Conservation (phyloP, 2,113 vertebrate genomes). For the Oriolus oriolus region DNA sequence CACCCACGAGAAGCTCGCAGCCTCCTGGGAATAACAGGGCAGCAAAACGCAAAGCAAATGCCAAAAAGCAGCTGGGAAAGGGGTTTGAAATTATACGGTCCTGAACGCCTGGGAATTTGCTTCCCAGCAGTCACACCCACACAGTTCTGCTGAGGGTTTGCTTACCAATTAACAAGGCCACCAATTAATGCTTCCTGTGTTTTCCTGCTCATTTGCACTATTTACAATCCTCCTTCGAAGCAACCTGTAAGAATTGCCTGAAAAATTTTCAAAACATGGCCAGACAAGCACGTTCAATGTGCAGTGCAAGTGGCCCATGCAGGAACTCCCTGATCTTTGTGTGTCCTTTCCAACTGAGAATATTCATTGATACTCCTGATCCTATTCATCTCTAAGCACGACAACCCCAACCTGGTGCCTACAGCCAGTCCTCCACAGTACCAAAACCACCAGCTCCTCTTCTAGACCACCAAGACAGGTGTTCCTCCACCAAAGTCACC, state of each 20-base stretch:
- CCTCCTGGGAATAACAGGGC: background rate
- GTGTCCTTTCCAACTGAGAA: background rate
- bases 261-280: background rate
- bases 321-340: background rate
- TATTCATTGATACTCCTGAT: background rate
- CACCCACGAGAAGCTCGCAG: background rate
- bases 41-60: background rate
- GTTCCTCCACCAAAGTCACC: background rate
- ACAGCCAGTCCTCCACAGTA: background rate
- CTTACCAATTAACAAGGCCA: conserved; percentile 39
- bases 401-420: background rate
- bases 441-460: background rate
- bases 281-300: background rate
- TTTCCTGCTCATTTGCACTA: conserved; percentile 7
- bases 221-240: background rate
- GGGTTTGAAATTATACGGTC: background rate
- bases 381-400: fast-evolving
- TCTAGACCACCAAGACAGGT: background rate
- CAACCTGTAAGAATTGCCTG: background rate
- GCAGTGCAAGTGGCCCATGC: fast-evolving
- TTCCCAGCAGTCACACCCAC: conserved; percentile 43
- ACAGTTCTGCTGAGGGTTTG: conserved; percentile 7
- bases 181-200: background rate
- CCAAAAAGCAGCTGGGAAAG: background rate
- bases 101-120: background rate